Percentiles rank a stretch among this genome's conserved stretches.
Evolutionary conservation across 2,113 vertebrate species (phyloP).

Genomic region (Notothenia coriiceps): DNA sequence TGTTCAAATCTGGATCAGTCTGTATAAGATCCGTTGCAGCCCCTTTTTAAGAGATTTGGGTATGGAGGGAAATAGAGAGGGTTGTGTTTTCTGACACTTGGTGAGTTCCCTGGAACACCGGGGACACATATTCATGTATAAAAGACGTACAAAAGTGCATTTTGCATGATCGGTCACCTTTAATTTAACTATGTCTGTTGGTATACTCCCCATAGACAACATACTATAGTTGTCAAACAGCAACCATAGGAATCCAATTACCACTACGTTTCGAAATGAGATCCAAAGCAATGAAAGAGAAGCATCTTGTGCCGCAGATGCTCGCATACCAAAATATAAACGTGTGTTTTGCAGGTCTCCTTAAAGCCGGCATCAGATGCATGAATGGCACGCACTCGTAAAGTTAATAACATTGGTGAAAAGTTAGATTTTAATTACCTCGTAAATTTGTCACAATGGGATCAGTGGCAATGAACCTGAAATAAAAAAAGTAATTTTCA

Average conservation of each 20-base stretch:
- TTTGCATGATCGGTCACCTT: no score
- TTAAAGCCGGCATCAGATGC: slow-evolving; percentile 15
- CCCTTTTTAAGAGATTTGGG: no score
- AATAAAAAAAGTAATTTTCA: background rate
- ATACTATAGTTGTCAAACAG: background rate
- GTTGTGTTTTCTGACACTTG: no score
- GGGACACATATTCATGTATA: no score
- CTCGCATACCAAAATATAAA: slow-evolving; percentile 6
- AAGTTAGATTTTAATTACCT: background rate
- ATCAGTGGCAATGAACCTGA: background rate
- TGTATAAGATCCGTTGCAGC: no score
- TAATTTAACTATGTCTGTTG: slow-evolving; percentile 11
- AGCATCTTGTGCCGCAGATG: slow-evolving; percentile 24
- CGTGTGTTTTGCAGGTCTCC: slow-evolving; percentile 5
- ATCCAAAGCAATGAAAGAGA: slow-evolving; percentile 17
- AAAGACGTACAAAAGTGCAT: no score
- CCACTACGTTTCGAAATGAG: slow-evolving; percentile 26
- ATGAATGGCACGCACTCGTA: background rate
- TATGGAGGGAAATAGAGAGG: no score
- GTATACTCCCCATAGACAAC: background rate
- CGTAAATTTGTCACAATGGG: background rate
- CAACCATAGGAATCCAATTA: slow-evolving; percentile 44
- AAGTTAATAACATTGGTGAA: slow-evolving; percentile 1
- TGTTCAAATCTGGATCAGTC: no score
- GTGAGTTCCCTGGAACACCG: no score